These are phyloP conservation scores for Scolopax rusticola DNA, from an alignment of 2,797 vertebrate species.

Conservation along the genomic window DNA sequence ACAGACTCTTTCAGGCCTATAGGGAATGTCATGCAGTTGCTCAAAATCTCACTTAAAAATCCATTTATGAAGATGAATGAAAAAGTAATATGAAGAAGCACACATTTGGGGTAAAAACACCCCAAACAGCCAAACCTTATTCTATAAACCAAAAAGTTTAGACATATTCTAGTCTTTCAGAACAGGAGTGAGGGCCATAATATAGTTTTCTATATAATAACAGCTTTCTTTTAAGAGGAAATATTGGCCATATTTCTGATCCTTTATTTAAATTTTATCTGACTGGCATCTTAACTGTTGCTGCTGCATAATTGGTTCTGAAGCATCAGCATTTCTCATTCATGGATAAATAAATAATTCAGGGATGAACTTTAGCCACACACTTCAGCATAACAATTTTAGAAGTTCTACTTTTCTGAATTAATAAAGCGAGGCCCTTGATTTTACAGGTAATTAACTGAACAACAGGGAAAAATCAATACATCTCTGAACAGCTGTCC, in stretches of 20 bases:
- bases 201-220: neutral
- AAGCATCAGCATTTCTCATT: conserved; percentile 23
- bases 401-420: neutral
- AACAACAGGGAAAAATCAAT: neutral
- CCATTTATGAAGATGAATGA: neutral
- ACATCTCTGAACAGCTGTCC: neutral
- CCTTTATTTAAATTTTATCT: neutral
- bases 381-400: neutral
- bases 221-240: neutral
- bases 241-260: neutral
- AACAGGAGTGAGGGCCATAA: neutral
- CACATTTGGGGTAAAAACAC: accelerated
- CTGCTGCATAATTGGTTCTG: conserved; percentile 3
- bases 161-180: neutral
- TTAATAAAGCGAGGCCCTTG: neutral
- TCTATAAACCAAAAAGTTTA: neutral
- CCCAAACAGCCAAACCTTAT: neutral
- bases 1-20: neutral
- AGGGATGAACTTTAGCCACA: neutral
- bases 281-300: neutral
- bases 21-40: neutral
- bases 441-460: neutral
- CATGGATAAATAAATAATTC: conserved; percentile 24
- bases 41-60: neutral
- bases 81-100: neutral